phyloP scores from a whole-genome alignment of 53 echinoderm and acorn worm genomes.

The Paracentrotus lividus region DNA sequence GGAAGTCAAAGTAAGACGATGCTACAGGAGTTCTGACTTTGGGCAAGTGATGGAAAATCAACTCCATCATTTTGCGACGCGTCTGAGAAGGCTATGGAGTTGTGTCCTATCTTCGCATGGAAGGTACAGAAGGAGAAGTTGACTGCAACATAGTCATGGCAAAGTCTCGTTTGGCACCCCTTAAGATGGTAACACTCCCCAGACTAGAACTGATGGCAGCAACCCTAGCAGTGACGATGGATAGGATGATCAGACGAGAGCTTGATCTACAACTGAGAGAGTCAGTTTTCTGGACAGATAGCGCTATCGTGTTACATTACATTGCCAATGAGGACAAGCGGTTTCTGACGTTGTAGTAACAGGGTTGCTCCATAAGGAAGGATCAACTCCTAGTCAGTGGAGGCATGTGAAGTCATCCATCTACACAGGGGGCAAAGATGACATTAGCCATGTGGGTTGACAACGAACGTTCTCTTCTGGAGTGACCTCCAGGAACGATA shows the following conservation, averaged over 20 bases:
- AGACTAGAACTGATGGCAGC: conserved; percentile 57
- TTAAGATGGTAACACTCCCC: conserved; percentile 36
- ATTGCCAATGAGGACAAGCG: conserved; percentile 62
- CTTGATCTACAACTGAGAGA: conserved; percentile 59
- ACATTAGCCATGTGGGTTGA: too few species aligned
- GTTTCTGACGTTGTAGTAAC: conserved; percentile 70
- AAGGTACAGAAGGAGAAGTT: not conserved
- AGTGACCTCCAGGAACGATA: too few species aligned
- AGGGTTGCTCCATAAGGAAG: conserved; percentile 51
- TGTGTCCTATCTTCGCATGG: conserved; percentile 44
- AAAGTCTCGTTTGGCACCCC: conserved; percentile 49
- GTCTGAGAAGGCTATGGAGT: conserved; percentile 70
- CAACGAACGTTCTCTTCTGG: too few species aligned
- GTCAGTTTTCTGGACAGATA: conserved; percentile 62
- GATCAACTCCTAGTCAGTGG: conserved; percentile 58
- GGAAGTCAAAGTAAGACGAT: too few species aligned
- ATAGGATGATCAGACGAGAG: conserved; percentile 54
- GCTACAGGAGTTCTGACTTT: not conserved
- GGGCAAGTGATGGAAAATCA: not conserved
- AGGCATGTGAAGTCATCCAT: conserved; percentile 51
- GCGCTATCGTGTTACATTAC: conserved; percentile 64
- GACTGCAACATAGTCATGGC: conserved; percentile 42
- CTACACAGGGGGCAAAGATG: too few species aligned
- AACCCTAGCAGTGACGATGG: conserved; percentile 55
- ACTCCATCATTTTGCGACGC: conserved; percentile 79